Conservation (phyloP, 2,113 vertebrate genomes). For the Columbina picui region DNA sequence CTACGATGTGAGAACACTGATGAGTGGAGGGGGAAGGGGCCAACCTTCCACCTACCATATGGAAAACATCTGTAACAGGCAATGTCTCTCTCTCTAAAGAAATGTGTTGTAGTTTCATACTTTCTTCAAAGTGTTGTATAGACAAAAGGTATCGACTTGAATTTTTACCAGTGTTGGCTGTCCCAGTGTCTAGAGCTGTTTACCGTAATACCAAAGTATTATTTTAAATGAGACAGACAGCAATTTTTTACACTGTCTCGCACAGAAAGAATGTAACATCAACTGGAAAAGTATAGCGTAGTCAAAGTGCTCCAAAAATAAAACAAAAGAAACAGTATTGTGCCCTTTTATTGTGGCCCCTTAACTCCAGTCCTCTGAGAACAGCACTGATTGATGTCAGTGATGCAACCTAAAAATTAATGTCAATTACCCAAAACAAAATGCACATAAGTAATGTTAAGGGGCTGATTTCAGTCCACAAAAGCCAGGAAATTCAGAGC, state of each 20-base stretch:
- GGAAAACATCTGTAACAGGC: constrained; percentile 65
- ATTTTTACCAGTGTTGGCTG: constrained; percentile 46
- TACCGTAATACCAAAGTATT: constrained; percentile 37
- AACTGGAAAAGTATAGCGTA: constrained; percentile 62
- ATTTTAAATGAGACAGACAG: constrained; percentile 34
- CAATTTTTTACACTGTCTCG: constrained; percentile 57
- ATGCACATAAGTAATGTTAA: constrained; percentile 37
- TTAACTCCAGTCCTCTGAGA: constrained; percentile 52
- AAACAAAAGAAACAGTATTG: constrained; percentile 59
- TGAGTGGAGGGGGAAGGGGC: constrained; percentile 41
- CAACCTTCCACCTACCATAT: constrained; percentile 41
- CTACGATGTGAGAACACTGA: constrained; percentile 58
- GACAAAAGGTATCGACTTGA: constrained; percentile 59
- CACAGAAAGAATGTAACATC: constrained; percentile 59
- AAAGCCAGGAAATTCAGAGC: constrained; percentile 60
- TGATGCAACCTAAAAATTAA: constrained; percentile 66
- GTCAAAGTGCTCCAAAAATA: constrained; percentile 60
- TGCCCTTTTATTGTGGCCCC: constrained; percentile 59
- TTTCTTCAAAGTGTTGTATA: constrained; percentile 33
- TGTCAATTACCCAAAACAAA: constrained; percentile 70
- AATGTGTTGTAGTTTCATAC: constrained; percentile 22
- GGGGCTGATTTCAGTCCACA: constrained; percentile 66
- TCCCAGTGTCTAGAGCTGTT: constrained; percentile 50
- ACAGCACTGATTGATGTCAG: constrained; percentile 34
- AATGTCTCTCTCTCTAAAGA: constrained; percentile 12